Base-by-base conservation (phyloP, 2,113 vertebrate species). In the Eleginops maclovinus region DNA sequence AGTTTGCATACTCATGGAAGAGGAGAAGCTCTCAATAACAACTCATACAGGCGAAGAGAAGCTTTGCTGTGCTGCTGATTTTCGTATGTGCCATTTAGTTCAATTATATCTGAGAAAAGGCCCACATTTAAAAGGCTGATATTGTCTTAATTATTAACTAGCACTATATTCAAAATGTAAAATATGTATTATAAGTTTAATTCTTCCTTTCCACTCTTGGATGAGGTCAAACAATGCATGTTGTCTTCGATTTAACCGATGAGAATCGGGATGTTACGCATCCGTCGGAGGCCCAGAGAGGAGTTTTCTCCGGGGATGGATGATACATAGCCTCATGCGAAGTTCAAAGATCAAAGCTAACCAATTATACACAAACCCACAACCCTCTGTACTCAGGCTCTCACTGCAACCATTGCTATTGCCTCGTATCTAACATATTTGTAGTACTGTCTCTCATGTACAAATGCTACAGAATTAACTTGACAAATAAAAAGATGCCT, bases 261-360 rank as follows among this genome's bases (percentile, higher is more conserved):
- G 76, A 79, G 77, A 90, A 82, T 24, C 63, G 36, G 63, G 63
- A 79, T 72, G 69, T 61, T 76, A 82, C 0, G 47, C 56, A 54
- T 82, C 64, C 12, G 51, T 75, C 5, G 19, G 66, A 83, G 54
- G 53, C 79, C 43, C 67, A 59, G 60, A 40, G 81, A 71, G 74
- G 47, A 63, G n/a, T 43, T 40, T 8, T 86, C 86, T 87, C 81
- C 1, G 3, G 76, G 79, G 84, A 80, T 0, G 14, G 82, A 73
- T 88, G 86, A 75, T 67, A 26, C 76, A 79, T 58, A 72, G 75
- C 72, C 81, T 80, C 78, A 82, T 60, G 83, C 76, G 77, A 84
- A 77, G 72, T 55, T 66, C 79, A 76, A 28, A 82, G 84, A 88
- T 90, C 86, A 91, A 89, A 92, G 89, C 47, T 17, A 68, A 79